Evolutionary conservation across 1,140 invertebrate species (phyloP), one percentile per base, ranked within the genome.

Genomic region (Bactericera cockerelli): DNA sequence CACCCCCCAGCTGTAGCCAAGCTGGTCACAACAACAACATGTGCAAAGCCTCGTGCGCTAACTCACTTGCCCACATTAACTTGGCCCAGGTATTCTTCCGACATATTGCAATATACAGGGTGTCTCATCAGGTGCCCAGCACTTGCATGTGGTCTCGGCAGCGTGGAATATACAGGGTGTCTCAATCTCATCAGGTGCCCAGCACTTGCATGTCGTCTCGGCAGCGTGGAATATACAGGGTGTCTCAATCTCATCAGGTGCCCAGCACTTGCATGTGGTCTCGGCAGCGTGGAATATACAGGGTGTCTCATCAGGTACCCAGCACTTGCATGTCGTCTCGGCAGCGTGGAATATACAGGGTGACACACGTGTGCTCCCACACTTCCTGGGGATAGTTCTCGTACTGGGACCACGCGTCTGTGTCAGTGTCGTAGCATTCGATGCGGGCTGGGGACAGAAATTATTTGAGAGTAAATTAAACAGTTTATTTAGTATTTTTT

Each of bases 351-450:
- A 83, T 76, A 65, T 80, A 82, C 24, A 84, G 69, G 22, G 80
- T 76, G 4, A 77, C 79, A 68, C 80, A 82, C 2, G 75, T 76
- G 62, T 82, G 81, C 64, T 84, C 82, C 82, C 82, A 84, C 59
- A 81, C 77, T 61, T 82, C 78, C 64, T 81, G 79, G 3, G 81
- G 80, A 69, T 81, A 79, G 62, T 79, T 76, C 38, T 80, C 76
- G 59, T 75, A 77, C 3, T 72, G 75, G 1, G 72, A 76, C 82
- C 81, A 83, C 58, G 70, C 69, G 19, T 75, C 71, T 13, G 71
- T 78, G 49, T 75, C 77, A 33, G 82, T 67, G 67, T 82, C 75
- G 63, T 80, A 83, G 61, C 75, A 78, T 68, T 82, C 80, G 2
- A 81, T 78, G 11, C 77, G 74, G 19, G 78, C 79, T 71, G 60